These are phyloP conservation scores for Acrocephalus kingi DNA, from an alignment of 2,113 vertebrate species.

Conservation along the genomic window DNA sequence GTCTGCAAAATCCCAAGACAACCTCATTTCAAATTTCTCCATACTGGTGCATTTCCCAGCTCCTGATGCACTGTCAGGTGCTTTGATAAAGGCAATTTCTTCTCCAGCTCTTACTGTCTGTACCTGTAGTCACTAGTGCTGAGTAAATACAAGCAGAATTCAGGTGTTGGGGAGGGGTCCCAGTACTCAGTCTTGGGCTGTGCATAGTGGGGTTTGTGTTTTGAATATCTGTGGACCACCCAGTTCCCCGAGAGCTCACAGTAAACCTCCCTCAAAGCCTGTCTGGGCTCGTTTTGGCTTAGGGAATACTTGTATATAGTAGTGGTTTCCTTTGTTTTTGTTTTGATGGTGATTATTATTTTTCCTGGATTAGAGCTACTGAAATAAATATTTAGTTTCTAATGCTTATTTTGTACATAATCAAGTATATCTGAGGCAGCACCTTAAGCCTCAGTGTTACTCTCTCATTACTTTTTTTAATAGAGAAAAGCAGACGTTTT, in stretches of 20 bases:
- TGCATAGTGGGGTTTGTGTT: not conserved
- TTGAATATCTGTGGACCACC: constrained; percentile 24
- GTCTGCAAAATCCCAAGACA: not conserved
- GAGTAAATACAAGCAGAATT: not conserved
- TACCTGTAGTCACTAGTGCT: not conserved
- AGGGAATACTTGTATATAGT: constrained; percentile 21
- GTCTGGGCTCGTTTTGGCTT: constrained; percentile 13
- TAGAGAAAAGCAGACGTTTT: constrained; percentile 1
- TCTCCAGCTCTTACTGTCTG: not conserved
- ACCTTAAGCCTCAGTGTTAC: not conserved
- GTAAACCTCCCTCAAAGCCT: constrained; percentile 28
- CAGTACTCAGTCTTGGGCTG: not conserved
- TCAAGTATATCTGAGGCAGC: not conserved
- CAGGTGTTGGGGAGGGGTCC: not conserved
- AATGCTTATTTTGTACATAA: not conserved
- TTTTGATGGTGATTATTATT: constrained; percentile 12
- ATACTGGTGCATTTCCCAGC: not conserved
- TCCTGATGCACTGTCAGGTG: not conserved
- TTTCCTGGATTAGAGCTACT: not conserved
- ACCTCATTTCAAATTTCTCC: not conserved
- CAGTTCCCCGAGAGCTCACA: not conserved
- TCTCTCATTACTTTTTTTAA: not conserved
- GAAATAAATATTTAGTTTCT: constrained; percentile 28
- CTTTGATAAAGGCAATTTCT: not conserved
- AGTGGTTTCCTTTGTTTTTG: constrained; percentile 54